phyloP scores from a whole-genome alignment of 2,888 invertebrate genomes.

The Tipula vernalis region DNA sequence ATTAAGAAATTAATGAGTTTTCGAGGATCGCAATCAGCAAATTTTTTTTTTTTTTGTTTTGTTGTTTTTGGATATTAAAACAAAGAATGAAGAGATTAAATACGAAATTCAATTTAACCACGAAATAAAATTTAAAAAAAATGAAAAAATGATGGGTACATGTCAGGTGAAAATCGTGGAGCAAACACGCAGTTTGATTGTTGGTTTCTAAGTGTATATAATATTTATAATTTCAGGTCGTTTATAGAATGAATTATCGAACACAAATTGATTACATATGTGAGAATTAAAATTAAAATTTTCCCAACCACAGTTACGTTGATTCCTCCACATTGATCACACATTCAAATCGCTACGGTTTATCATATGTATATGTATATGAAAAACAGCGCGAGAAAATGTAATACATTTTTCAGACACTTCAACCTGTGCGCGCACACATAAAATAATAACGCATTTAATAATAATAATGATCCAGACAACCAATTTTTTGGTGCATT shows the following conservation, averaged over 20 bases:
- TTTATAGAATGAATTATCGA: neutral
- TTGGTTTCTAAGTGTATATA: neutral
- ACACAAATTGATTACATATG: neutral
- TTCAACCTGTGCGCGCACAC: neutral
- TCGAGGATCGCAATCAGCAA: neutral
- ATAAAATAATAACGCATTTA: neutral
- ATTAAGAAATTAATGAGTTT: conserved; percentile 4
- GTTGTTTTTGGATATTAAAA: neutral
- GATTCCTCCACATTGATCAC: neutral
- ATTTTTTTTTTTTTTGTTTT: neutral
- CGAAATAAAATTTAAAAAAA: neutral
- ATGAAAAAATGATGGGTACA: neutral
- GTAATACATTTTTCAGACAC: neutral
- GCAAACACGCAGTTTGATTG: neutral
- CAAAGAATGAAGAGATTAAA: neutral
- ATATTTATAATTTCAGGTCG: neutral
- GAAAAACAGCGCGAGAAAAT: neutral
- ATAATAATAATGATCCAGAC: neutral
- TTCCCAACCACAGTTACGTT: neutral
- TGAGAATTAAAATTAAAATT: neutral
- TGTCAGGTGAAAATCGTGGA: neutral
- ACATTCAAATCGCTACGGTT: neutral
- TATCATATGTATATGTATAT: neutral
- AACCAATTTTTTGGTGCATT: neutral
- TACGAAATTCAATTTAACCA: neutral